Evolutionary conservation across 2,797 vertebrate species (phyloP), one percentile per base, ranked within the genome.

Genomic region (Sebastes steindachneri): DNA sequence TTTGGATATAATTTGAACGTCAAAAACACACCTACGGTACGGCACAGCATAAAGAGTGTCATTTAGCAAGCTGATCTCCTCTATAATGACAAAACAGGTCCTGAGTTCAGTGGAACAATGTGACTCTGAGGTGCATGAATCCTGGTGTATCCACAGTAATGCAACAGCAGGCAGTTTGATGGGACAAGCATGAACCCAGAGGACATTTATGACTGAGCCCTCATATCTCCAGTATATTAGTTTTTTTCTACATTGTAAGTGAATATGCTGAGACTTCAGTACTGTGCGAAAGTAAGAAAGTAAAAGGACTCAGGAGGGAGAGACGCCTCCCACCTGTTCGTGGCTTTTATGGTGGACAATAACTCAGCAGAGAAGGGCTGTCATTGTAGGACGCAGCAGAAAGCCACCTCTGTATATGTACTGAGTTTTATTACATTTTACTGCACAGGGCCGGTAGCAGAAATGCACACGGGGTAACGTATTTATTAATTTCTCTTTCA

Each of bases 361-460:
- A 86, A 89, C 60, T 79, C 69, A 33, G 45, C 63, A 63, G 35
- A 68, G 63, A 77, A 69, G 5, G 25, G 41, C 51, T 55, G 55
- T 64, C 75, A 55, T 23, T 73, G 53, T 66, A 78, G 70, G 70
- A 80, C 48, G 55, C 26, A 64, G 54, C 4, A 77, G 68, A 73
- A 59, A 76, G 59, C 8, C 12, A 62, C 33, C 53, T 74, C 69
- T 57, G 17, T 51, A 31, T 77, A 21, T 65, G 19, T 7, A 21
- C n/a, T 45, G 70, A 54, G 9, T 79, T 86, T 90, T 87, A 87
- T 84, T 77, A 62, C 62, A 72, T 80, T 85, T 88, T 60, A 84
- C 37, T 72, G 59, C 19, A 7, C 31, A 29, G 51, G 58, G n/a
- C 72, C 33, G 35, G 59, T 23, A 4, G 26, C 70, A 74, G 68